Percentiles rank a stretch among this genome's conserved stretches.
Conservation (phyloP, 2,888 invertebrate genomes). For the Sarcophaga variegata region DNA sequence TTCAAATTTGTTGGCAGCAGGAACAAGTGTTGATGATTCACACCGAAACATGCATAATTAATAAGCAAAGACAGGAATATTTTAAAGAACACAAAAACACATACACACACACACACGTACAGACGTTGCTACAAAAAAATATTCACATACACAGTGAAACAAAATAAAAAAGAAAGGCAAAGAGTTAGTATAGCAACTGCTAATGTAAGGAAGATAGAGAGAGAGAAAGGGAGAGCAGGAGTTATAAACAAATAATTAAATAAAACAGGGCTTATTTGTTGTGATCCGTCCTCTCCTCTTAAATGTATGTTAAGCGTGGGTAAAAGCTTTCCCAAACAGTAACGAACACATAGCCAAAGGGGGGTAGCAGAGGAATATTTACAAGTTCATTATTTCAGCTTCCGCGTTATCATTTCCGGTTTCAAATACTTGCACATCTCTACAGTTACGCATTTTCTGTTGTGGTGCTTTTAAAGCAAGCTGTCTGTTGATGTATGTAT, state of each 20-base stretch:
- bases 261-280: slow-evolving; percentile 43
- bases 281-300: background rate
- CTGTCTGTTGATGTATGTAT: too few species aligned
- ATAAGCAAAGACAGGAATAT: slow-evolving; percentile 75
- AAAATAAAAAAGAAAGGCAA: slow-evolving; percentile 1
- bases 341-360: background rate
- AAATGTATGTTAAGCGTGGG: too few species aligned
- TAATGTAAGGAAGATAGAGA: background rate
- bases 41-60: slow-evolving; percentile 78
- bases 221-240: background rate
- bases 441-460: background rate
- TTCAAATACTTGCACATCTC: slow-evolving; percentile 28
- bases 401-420: slow-evolving; percentile 78
- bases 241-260: background rate
- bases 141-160: slow-evolving; percentile 13
- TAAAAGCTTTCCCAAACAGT: slow-evolving; percentile 9
- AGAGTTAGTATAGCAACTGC: background rate
- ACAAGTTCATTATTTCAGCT: slow-evolving; percentile 79
- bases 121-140: background rate
- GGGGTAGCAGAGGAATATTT: slow-evolving; percentile 69
- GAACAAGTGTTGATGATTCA: slow-evolving; percentile 78
- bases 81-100: slow-evolving; percentile 32
- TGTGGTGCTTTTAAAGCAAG: background rate
- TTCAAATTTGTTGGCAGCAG: slow-evolving; percentile 2
- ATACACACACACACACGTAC: slow-evolving; percentile 3